Percentiles rank a stretch among this genome's conserved stretches.
Conservation (phyloP, 2,888 invertebrate genomes). For the Microctonus brassicae region DNA sequence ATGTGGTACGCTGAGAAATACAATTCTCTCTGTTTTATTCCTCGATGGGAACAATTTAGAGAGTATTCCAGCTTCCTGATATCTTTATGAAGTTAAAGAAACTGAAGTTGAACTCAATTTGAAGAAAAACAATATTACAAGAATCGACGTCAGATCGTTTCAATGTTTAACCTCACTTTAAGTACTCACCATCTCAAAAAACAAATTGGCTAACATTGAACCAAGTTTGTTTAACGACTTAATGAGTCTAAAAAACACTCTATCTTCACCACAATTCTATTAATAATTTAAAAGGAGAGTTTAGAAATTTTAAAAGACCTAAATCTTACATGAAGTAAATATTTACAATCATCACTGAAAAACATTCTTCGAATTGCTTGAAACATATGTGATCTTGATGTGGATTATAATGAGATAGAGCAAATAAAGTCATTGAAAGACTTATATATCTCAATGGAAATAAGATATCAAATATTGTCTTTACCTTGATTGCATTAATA, state of each 20-base stretch:
- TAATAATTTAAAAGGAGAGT: constrained; percentile 57
- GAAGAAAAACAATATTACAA: constrained; percentile 25
- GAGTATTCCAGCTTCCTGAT: too few relatives aligned
- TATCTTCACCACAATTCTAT: constrained; percentile 48
- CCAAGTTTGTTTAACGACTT: constrained; percentile 42
- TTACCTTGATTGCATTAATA: constrained; percentile 29
- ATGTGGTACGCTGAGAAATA: constrained; percentile 62
- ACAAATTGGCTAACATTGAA: constrained; percentile 37
- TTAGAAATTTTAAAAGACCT: constrained; percentile 66
- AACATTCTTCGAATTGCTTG: constrained; percentile 64
- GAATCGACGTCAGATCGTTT: constrained; percentile 15
- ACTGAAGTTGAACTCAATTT: constrained; percentile 36
- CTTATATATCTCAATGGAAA: constrained; percentile 53
- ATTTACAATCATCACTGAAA: constrained; percentile 63
- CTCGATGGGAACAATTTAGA: constrained; percentile 47
- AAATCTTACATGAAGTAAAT: constrained; percentile 67
- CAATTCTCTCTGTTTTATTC: constrained; percentile 54
- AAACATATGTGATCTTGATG: constrained; percentile 61
- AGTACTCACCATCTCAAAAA: constrained; percentile 38
- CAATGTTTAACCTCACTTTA: constrained; percentile 41
- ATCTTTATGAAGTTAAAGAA: constrained; percentile 42
- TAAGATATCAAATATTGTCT: constrained; percentile 34
- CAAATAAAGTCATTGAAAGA: constrained; percentile 65
- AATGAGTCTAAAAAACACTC: constrained; percentile 42
- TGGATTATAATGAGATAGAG: constrained; percentile 67